A percentile compares a stretch with the other conserved stretches of the same genome.
phyloP scores from a whole-genome alignment of 2,113 vertebrate species.

The Hiodon tergisus region DNA sequence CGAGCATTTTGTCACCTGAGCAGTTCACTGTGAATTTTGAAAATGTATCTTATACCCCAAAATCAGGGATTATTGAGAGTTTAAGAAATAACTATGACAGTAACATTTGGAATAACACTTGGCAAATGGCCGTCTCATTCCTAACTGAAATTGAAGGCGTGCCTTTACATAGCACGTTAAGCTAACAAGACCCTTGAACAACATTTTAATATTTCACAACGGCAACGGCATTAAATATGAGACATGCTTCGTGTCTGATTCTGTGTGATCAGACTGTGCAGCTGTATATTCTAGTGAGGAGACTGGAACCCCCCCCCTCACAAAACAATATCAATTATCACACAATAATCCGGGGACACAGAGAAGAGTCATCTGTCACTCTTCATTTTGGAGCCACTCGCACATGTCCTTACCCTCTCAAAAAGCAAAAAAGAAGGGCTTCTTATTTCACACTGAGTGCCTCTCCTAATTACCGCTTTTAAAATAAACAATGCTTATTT shows the following conservation, averaged over 20 bases:
- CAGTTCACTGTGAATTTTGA: too few relatives aligned
- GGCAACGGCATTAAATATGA: neutral
- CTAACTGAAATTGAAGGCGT: too few relatives aligned
- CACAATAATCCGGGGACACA: neutral
- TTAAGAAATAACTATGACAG: too few relatives aligned
- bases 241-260: neutral
- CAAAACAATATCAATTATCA: neutral
- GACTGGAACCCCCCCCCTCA: too few relatives aligned
- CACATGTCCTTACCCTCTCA: slow-evolving; percentile 9
- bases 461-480: slow-evolving; percentile 57
- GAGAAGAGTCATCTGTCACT: slow-evolving; percentile 47
- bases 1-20: too few relatives aligned
- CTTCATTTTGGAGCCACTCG: slow-evolving; percentile 27
- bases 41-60: too few relatives aligned
- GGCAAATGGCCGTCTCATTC: too few relatives aligned
- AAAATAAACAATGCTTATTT: slow-evolving; percentile 54
- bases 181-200: too few relatives aligned
- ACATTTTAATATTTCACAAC: neutral
- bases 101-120: too few relatives aligned
- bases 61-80: too few relatives aligned
- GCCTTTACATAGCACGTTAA: too few relatives aligned
- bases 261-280: neutral
- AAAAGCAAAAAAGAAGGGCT: slow-evolving; percentile 20
- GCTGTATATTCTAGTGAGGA: neutral
- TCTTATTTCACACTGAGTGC: slow-evolving; percentile 51